A percentile compares a stretch with the other conserved stretches of the same genome.
Evolutionary conservation across 2,888 invertebrate species (phyloP).

Genomic region (Patella pellucida): DNA sequence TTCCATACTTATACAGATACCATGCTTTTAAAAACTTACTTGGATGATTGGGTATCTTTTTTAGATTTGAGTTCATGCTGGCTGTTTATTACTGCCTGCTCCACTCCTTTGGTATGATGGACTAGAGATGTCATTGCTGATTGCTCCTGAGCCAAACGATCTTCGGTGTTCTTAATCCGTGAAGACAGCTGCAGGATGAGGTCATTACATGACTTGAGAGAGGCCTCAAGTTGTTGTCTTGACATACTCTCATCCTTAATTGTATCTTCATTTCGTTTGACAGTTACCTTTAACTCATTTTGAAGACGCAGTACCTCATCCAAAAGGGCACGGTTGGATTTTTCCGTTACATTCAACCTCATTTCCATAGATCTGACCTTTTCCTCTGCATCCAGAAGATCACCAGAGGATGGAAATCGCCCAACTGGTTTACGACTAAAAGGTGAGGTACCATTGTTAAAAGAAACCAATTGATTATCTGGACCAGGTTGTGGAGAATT

Average conservation of each 20-base stretch:
- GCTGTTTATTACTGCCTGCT: conserved; percentile 63
- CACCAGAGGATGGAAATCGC: conserved; percentile 29
- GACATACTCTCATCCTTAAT: conserved; percentile 64
- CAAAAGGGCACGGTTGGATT: conserved; percentile 69
- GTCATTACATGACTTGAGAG: conserved; percentile 64
- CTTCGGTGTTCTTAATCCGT: conserved; percentile 65
- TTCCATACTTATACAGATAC: too few relatives aligned
- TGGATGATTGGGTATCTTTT: conserved; percentile 57
- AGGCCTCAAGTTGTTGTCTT: conserved; percentile 64
- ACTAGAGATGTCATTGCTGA: conserved; percentile 59
- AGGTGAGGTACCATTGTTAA: conserved; percentile 36
- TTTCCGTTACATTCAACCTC: conserved; percentile 66
- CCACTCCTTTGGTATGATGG: conserved; percentile 65
- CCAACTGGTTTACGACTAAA: conserved; percentile 5
- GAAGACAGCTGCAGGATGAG: conserved; percentile 61
- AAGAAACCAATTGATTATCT: conserved; percentile 48
- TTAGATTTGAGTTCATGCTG: conserved; percentile 64
- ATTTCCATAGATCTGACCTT: conserved; percentile 63
- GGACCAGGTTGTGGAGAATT: conserved; percentile 34
- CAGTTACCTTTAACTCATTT: conserved; percentile 59
- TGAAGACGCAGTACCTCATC: conserved; percentile 70
- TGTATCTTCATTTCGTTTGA: conserved; percentile 63
- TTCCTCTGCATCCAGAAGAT: conserved; percentile 53
- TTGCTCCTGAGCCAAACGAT: conserved; percentile 64
- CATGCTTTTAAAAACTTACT: conserved; percentile 38